Evolutionary conservation across 2,113 vertebrate genomes (phyloP), one percentile per base, ranked within the genome.

Genomic region (Tachysurus fulvidraco): DNA sequence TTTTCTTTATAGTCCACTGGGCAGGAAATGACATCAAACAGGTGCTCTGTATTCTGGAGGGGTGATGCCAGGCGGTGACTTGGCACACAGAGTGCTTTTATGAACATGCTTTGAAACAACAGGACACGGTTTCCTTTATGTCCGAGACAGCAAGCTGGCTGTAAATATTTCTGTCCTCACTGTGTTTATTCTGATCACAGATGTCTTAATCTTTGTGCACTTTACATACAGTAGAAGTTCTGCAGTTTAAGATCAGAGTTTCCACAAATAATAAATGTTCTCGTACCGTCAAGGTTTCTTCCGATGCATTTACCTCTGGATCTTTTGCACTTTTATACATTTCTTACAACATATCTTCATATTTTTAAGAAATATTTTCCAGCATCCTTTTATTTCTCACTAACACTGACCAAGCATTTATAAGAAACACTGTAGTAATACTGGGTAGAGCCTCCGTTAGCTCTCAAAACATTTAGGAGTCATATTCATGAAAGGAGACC

Each of bases 21-120:
- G 73, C 73, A 76, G 73, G 73, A 76, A 76, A 52, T 76, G 73
- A 76, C 73, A 76, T 76, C 73, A 76, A 52, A 76, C 73, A 76
- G 71, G 71, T 74, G 36, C 71, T 74, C 71, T 12, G 41, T 74
- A 46, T 74, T 74, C 71, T 46, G 36, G 19, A 74, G 3, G 41
- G 21, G 36, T 74, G 74, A 77, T 28, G 74, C 25, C 16, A 77
- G 74, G 12, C 0, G 13, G 25, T n/a, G 46, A 54, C 23, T 77
- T 77, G 74, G 74, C 74, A 77, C 74, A n/a, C 7, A 16, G 74
- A 52, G 5, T 77, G 25, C 46, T 44, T 46, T 80, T 59, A 80
- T 80, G 57, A 64, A 81, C 23, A n/a, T 65, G 59, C 44, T 77
- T 54, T 77, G 23, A 77, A 77, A 77, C 50, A 36, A 14, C 74